Evolutionary conservation across 1,140 invertebrate species (phyloP), one percentile per base, ranked within the genome.

Genomic region (Heliconius nattereri): DNA sequence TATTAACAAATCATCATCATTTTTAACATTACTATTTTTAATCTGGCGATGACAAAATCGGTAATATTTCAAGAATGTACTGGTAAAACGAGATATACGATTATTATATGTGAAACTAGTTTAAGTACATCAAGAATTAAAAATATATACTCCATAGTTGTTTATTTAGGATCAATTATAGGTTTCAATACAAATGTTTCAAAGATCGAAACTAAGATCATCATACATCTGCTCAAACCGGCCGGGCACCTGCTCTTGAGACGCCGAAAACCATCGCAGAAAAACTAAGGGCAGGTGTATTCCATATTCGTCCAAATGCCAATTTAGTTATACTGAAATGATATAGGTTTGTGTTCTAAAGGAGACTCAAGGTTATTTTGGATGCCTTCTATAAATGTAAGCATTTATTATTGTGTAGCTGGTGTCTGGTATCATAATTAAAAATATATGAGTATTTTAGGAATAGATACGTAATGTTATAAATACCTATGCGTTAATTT

Each of bases 271-370:
- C 82, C 82, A 82, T 85, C 82, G 74, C 85, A 45, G 83, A 87
- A 86, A 88, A 87, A 84, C 82, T 81, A 71, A 75, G 70, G 73
- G 82, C 87, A 89, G 87, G 85, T 87, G 87, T 83, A 78, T 37
- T 66, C 74, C 74, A 20, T 76, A 76, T 29, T 76, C 54, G n/a
- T 57, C 70, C 37, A 78, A 66, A 72, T 8, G 45, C 45, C 70
- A 78, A 54, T 78, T 52, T 76, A 72, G 70, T 54, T 52, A 72
- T 54, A 26, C 13, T 45, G 70, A 60, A 75, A 71, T 71, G 8
- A 60, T 60, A 60, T 60, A 60, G 57, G 57, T 60, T 3, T 60
- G 60, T 66, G 23, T 66, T n/a, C 8, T 66, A 66, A 66, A 66
- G 60, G 26, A 11, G 9, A 1, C 19, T 78, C 70, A 72, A 78